These are phyloP conservation scores for Donacobius atricapilla DNA, from an alignment of 2,113 vertebrate genomes.

Conservation along the genomic window DNA sequence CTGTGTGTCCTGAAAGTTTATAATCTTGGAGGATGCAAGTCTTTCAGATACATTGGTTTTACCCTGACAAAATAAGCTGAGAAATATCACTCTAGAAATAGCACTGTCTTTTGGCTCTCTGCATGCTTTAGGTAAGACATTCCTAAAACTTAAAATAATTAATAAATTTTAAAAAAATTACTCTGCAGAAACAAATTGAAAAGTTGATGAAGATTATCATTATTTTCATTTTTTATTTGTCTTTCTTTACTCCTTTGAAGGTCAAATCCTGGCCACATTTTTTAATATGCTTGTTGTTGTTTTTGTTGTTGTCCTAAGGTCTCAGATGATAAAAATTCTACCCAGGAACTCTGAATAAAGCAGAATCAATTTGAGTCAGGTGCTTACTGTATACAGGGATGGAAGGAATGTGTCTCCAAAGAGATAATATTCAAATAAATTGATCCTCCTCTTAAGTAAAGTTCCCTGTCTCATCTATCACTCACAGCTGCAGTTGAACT, in stretches of 20 bases:
- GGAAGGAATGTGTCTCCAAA: not conserved
- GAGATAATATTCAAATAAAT: not conserved
- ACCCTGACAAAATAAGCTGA: not conserved
- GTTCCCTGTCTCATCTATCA: not conserved
- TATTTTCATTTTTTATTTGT: not conserved
- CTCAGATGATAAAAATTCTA: not conserved
- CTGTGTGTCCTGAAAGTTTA: not conserved
- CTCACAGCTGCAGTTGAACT: not conserved
- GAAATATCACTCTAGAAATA: conserved; percentile 30
- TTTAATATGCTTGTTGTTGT: not conserved
- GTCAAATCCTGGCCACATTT: not conserved
- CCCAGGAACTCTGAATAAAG: not conserved
- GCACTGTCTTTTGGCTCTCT: not conserved
- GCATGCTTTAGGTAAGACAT: not conserved
- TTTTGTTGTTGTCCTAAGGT: not conserved
- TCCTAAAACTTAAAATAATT: not conserved
- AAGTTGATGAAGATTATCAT: not conserved
- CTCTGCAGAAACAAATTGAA: not conserved
- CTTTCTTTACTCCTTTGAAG: not conserved
- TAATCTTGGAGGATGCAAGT: not conserved
- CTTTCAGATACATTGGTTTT: not conserved
- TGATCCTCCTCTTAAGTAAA: not conserved
- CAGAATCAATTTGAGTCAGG: not conserved
- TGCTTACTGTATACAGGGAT: not conserved
- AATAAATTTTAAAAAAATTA: not conserved